Evolutionary conservation across 2,797 vertebrate species (phyloP).

Genomic region (Urocyon cinereoargenteus): DNA sequence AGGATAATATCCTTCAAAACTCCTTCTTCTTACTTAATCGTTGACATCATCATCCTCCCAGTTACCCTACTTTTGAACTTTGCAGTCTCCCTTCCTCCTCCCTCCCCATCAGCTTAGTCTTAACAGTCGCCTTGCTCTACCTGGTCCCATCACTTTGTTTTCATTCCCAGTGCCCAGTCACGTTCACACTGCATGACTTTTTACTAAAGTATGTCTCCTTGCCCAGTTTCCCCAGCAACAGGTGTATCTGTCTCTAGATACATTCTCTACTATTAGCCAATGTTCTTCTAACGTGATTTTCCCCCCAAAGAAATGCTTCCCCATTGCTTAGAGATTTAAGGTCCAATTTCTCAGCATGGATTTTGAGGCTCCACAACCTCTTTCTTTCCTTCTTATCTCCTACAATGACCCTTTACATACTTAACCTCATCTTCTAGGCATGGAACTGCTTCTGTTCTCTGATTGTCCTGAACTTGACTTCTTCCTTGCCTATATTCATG

Average conservation of each 20-base stretch:
- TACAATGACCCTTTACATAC: not conserved
- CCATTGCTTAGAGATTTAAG: not conserved
- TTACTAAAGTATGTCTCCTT: conserved; percentile 5
- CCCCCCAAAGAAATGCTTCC: not conserved
- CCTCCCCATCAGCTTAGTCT: not conserved
- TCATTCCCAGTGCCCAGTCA: not conserved
- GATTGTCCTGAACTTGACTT: not conserved
- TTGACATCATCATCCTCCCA: not conserved
- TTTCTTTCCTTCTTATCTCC: not conserved
- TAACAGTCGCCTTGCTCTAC: not conserved
- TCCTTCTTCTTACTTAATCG: conserved; percentile 6
- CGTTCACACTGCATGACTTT: not conserved
- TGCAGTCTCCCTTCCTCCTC: not conserved
- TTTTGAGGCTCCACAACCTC: not conserved
- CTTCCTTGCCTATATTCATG: not conserved
- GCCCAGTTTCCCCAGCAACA: not conserved
- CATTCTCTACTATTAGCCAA: not conserved
- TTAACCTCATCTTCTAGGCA: not conserved
- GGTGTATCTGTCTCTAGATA: not conserved
- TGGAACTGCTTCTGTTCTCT: not conserved
- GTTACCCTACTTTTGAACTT: conserved; percentile 27
- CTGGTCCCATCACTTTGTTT: not conserved
- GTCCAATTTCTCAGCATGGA: not conserved
- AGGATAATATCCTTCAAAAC: not conserved
- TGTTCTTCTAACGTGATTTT: not conserved